A percentile compares a stretch with the other conserved stretches of the same genome.
phyloP scores from a whole-genome alignment of 2,888 invertebrate genomes.

The Clostera curtula region DNA sequence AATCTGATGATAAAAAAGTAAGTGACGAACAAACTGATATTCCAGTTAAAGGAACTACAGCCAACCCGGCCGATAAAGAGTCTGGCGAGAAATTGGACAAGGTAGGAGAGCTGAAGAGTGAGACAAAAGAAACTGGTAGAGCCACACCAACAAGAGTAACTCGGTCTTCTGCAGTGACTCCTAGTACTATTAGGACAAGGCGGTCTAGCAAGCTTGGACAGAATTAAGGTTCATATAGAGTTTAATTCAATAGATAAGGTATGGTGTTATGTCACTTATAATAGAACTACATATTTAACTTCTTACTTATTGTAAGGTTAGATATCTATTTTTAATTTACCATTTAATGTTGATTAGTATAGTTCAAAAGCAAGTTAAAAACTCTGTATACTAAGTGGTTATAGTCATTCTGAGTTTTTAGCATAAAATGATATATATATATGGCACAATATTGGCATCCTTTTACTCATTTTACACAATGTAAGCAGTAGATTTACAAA shows the following conservation, averaged over 20 bases:
- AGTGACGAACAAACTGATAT: conserved; percentile 1
- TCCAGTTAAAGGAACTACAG: neutral
- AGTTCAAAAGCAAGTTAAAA: no score
- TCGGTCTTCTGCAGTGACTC: conserved; percentile 33
- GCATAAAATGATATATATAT: no score
- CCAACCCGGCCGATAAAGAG: neutral
- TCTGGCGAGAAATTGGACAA: conserved; percentile 9
- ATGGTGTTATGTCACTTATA: neutral
- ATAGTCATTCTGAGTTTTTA: no score
- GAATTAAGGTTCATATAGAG: conserved; percentile 13
- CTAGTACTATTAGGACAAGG: conserved; percentile 42
- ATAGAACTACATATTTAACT: no score
- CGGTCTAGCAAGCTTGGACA: conserved; percentile 41
- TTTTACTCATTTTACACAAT: no score
- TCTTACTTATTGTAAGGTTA: no score
- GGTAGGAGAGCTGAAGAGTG: conserved; percentile 19
- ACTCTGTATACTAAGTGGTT: no score
- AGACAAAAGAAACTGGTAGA: conserved; percentile 19
- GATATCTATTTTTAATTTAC: no score
- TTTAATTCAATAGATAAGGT: neutral
- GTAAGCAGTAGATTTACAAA: no score
- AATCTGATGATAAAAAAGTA: no score
- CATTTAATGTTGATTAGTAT: no score
- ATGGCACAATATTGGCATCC: no score
- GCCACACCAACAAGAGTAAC: conserved; percentile 36